phyloP scores from a whole-genome alignment of 92 coral and sea anemone species.

The Desmophyllum pertusum region DNA sequence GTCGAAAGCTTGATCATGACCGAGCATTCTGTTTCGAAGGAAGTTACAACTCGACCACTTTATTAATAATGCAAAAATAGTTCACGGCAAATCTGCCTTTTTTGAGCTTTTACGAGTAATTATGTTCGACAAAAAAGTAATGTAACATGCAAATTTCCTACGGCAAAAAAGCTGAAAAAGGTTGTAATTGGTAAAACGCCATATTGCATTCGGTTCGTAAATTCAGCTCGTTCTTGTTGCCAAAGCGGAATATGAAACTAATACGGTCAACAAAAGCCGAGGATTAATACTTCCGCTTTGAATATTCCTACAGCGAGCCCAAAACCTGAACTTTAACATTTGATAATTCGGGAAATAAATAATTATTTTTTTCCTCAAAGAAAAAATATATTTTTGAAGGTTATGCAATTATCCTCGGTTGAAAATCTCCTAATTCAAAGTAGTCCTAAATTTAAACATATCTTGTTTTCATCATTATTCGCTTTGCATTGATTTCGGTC shows the following conservation, averaged over 20 bases:
- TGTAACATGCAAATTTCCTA: slow-evolving; percentile 26
- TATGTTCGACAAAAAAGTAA: background rate
- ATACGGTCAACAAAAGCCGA: background rate
- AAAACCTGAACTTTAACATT: background rate
- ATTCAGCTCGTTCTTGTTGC: background rate
- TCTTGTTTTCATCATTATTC: background rate
- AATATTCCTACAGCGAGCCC: background rate
- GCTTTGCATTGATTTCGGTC: background rate
- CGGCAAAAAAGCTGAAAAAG: background rate
- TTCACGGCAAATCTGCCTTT: background rate
- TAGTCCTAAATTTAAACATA: background rate
- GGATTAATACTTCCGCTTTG: slow-evolving; percentile 12
- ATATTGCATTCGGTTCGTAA: too few relatives aligned
- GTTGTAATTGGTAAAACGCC: slow-evolving; percentile 1
- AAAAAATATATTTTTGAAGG: background rate
- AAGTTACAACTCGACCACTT: background rate
- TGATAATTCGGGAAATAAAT: too few relatives aligned
- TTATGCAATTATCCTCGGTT: background rate
- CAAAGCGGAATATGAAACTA: slow-evolving; percentile 23
- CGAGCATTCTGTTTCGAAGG: background rate
- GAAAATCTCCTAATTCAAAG: slow-evolving; percentile 10
- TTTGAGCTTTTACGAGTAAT: slow-evolving; percentile 2
- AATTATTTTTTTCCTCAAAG: background rate
- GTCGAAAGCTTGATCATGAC: background rate
- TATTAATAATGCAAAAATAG: background rate